Evolutionary conservation across 2,888 invertebrate genomes (phyloP).

Genomic region (Leptinotarsa juncta): DNA sequence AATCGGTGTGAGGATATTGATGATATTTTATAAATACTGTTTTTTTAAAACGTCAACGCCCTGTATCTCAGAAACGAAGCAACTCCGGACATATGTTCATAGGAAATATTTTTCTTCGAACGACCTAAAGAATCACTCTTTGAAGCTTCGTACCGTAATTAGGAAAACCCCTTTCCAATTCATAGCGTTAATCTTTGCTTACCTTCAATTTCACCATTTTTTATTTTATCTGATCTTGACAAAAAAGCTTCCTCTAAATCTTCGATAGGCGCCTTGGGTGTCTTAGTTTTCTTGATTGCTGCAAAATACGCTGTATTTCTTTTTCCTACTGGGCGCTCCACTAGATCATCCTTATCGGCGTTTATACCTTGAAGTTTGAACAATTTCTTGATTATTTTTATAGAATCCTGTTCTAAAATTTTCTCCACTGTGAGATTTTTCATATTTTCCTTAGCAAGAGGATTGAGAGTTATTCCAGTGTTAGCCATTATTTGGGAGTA

Average conservation of each 20-base stretch:
- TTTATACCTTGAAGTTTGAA: conserved; percentile 85
- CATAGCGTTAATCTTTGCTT: neutral
- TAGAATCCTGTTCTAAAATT: conserved; percentile 86
- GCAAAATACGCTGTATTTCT: conserved; percentile 89
- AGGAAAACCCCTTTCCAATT: too few species aligned
- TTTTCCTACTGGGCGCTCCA: conserved; percentile 81
- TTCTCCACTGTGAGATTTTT: conserved; percentile 87
- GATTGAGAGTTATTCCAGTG: conserved; percentile 67
- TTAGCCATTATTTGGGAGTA: conserved; percentile 80
- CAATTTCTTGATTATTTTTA: conserved; percentile 88
- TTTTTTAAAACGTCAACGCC: too few species aligned
- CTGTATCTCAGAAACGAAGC: too few species aligned
- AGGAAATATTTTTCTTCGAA: too few species aligned
- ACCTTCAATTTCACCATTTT: conserved; percentile 43
- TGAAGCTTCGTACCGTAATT: too few species aligned
- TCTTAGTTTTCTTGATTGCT: conserved; percentile 61
- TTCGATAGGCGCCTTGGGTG: conserved; percentile 45
- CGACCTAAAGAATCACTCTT: too few species aligned
- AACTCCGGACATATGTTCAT: too few species aligned
- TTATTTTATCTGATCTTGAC: conserved; percentile 47
- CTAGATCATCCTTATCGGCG: conserved; percentile 78
- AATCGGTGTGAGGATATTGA: too few species aligned
- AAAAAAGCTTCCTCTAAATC: conserved; percentile 57
- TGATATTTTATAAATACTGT: too few species aligned
- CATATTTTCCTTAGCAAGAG: conserved; percentile 65